phyloP scores from a whole-genome alignment of 2,888 invertebrate genomes.

The Creontiades dilutus region DNA sequence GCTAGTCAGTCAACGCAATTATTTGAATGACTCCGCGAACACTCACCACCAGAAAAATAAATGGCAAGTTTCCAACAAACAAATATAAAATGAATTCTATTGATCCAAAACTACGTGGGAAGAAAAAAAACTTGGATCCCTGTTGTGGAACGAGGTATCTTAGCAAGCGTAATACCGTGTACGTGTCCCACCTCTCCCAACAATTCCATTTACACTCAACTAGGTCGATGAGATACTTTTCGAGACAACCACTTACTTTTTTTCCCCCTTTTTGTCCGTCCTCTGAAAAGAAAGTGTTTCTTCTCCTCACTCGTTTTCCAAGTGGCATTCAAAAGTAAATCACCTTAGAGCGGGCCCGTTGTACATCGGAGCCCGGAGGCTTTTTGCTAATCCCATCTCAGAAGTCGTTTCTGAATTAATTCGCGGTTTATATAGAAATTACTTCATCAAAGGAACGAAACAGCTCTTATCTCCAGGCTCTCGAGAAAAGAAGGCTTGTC shows the following conservation, averaged over 20 bases:
- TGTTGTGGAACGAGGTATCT: slow-evolving; percentile 26
- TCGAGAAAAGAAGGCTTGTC: not conserved
- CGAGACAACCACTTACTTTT: slow-evolving; percentile 45
- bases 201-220: slow-evolving; percentile 69
- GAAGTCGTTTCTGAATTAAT: slow-evolving; percentile 19
- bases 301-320: slow-evolving; percentile 28
- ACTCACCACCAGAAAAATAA: too few relatives aligned
- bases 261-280: slow-evolving; percentile 14
- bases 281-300: slow-evolving; percentile 33
- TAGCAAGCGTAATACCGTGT: slow-evolving; percentile 31
- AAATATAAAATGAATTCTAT: not conserved
- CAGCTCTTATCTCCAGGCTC: not conserved
- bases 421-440: slow-evolving; percentile 8
- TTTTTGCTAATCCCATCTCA: slow-evolving; percentile 18
- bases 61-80: too few relatives aligned
- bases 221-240: slow-evolving; percentile 69
- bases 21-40: too few relatives aligned
- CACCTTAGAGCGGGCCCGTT: slow-evolving; percentile 27
- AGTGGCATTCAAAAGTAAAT: slow-evolving; percentile 54
- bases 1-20: too few relatives aligned
- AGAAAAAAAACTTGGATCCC: not conserved
- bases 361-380: not conserved
- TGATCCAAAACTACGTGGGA: not conserved
- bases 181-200: slow-evolving; percentile 56
- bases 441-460: slow-evolving; percentile 13